These are phyloP conservation scores for Suricata suricatta DNA, from an alignment of 2,113 vertebrate species.

Conservation along the genomic window DNA sequence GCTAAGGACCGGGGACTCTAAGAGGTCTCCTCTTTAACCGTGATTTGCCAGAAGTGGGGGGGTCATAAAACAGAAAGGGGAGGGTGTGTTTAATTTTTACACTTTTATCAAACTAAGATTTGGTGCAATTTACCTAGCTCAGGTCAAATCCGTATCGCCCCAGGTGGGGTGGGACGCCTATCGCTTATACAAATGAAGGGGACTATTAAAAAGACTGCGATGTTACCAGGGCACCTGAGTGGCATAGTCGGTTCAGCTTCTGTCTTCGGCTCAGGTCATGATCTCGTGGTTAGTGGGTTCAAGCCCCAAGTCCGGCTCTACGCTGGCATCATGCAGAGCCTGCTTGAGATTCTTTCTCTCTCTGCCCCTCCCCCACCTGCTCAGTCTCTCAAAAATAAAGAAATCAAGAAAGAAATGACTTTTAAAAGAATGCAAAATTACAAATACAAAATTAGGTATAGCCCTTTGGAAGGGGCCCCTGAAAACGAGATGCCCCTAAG, in stretches of 20 bases:
- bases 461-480: not conserved
- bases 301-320: too few species aligned
- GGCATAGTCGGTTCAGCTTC: too few species aligned
- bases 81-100: not conserved
- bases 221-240: not conserved
- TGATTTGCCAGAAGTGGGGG: not conserved
- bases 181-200: not conserved
- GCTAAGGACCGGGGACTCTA: not conserved
- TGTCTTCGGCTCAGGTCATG: too few species aligned
- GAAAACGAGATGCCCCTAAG: not conserved
- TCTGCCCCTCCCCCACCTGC: too few species aligned
- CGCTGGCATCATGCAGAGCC: too few species aligned
- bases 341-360: too few species aligned
- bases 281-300: too few species aligned
- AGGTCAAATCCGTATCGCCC: not conserved
- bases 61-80: not conserved
- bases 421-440: not conserved
- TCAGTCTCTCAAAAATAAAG: too few species aligned
- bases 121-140: not conserved
- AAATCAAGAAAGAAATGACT: too few species aligned
- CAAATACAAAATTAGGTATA: not conserved
- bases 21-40: not conserved
- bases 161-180: accelerated
- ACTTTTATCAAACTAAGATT: not conserved
- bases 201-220: not conserved